Evolutionary conservation across 37 sponge, comb jelly and placozoan genomes (phyloP).

Genomic region (Axinella damicornis): DNA sequence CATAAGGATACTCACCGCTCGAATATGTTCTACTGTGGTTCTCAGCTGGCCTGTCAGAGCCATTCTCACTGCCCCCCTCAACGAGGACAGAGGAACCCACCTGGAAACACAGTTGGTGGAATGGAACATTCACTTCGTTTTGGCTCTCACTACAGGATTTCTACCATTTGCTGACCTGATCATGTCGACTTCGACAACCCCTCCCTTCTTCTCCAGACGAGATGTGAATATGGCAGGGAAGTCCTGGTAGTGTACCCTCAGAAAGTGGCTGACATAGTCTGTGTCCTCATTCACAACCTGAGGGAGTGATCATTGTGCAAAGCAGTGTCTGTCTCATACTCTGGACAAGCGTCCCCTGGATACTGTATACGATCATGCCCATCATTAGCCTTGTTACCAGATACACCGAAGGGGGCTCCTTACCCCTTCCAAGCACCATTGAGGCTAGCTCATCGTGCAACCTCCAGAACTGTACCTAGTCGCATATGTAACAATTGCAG

Average conservation of each 20-base stretch:
- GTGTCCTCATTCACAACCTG: constrained; percentile 28
- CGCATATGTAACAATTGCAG: too few species aligned
- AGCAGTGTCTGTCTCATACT: neutral
- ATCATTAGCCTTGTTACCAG: neutral
- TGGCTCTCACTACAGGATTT: too few species aligned
- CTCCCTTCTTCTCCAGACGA: neutral
- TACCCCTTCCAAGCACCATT: too few species aligned
- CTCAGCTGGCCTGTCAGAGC: neutral
- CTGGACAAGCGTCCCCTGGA: too few species aligned
- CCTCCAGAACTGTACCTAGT: too few species aligned
- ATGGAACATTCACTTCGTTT: too few species aligned
- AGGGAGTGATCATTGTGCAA: neutral
- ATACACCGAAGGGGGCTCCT: too few species aligned
- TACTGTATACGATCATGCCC: neutral
- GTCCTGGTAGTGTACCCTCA: constrained; percentile 51
- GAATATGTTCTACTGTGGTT: neutral
- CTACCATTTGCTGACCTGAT: constrained; percentile 13
- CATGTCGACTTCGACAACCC: constrained; percentile 37
- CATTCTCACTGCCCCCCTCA: constrained; percentile 15
- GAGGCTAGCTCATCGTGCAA: too few species aligned
- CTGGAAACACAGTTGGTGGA: constrained; percentile 13
- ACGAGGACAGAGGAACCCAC: constrained; percentile 58
- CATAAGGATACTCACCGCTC: neutral
- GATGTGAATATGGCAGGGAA: constrained; percentile 40
- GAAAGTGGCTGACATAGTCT: constrained; percentile 59